These are phyloP conservation scores for Hemicentrotus pulcherrimus DNA, from an alignment of 35 echinoderm and acorn worm genomes.

Conservation along the genomic window DNA sequence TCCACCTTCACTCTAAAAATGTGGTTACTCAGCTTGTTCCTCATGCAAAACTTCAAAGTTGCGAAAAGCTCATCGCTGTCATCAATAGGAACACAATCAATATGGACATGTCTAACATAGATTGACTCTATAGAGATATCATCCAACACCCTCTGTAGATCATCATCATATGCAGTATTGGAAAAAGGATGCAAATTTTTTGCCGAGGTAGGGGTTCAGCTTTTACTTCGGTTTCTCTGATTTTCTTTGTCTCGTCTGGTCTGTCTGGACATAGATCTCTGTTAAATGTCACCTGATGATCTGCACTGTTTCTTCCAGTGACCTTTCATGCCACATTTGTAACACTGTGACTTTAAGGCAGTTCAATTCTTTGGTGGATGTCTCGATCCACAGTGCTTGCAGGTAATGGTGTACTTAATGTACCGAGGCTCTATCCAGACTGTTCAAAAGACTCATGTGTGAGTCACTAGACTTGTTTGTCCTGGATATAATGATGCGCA, in stretches of 20 bases:
- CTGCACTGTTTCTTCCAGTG: background rate
- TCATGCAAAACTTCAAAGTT: constrained; percentile 1
- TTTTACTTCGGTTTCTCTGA: background rate
- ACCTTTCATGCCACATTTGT: background rate
- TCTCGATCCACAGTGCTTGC: no score
- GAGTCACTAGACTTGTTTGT: background rate
- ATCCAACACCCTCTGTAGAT: background rate
- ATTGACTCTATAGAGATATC: background rate
- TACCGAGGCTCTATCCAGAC: no score
- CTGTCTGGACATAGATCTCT: background rate
- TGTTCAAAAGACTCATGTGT: background rate
- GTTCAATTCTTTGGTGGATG: background rate
- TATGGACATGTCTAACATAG: background rate
- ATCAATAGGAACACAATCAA: no score
- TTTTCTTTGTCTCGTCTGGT: background rate
- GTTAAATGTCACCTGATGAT: background rate
- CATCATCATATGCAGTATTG: background rate
- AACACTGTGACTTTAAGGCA: background rate
- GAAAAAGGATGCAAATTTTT: background rate
- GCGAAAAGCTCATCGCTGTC: no score
- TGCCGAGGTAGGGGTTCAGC: background rate
- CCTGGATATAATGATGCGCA: no score
- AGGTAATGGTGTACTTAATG: no score
- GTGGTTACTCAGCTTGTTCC: constrained; percentile 10
- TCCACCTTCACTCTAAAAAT: constrained; percentile 41